A percentile compares a stretch with the other conserved stretches of the same genome.
phyloP scores from a whole-genome alignment of 1,140 invertebrate genomes.

The Zaprionus capensis region DNA sequence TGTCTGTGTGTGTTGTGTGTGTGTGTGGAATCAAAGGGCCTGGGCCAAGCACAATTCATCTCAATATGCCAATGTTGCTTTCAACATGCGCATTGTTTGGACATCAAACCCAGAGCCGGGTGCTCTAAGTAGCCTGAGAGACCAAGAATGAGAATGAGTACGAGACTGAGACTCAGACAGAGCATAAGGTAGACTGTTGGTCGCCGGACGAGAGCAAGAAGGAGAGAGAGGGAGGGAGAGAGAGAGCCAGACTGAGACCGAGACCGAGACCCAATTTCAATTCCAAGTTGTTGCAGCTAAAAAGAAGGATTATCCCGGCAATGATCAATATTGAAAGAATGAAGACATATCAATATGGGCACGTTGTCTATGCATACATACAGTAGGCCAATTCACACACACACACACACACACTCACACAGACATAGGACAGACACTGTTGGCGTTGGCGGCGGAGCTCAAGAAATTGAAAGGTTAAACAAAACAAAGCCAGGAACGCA shows the following conservation, averaged over 20 bases:
- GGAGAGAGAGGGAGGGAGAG: constrained; percentile 5
- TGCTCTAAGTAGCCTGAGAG: constrained; percentile 56
- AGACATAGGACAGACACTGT: not conserved
- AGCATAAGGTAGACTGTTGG: constrained; percentile 51
- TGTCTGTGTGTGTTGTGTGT: constrained; percentile 16
- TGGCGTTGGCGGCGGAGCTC: constrained; percentile 35
- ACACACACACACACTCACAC: constrained; percentile 29
- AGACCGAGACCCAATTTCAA: constrained; percentile 43
- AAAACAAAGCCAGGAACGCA: constrained; percentile 56
- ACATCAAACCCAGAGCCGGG: constrained; percentile 56
- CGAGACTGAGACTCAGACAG: not conserved
- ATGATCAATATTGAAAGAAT: constrained; percentile 77
- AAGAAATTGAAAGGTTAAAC: constrained; percentile 74
- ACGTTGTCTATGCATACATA: constrained; percentile 45
- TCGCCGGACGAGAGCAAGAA: constrained; percentile 44
- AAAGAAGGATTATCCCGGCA: constrained; percentile 79
- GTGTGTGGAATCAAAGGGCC: constrained; percentile 21
- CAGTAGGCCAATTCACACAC: constrained; percentile 63
- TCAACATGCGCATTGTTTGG: constrained; percentile 77
- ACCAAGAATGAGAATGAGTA: not conserved
- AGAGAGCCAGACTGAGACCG: constrained; percentile 6
- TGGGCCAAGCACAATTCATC: constrained; percentile 67
- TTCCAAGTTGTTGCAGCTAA: constrained; percentile 52
- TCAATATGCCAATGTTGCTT: constrained; percentile 81
- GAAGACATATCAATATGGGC: constrained; percentile 76